These are phyloP conservation scores for Samia ricini DNA, from an alignment of 1,140 invertebrate species.

Conservation along the genomic window DNA sequence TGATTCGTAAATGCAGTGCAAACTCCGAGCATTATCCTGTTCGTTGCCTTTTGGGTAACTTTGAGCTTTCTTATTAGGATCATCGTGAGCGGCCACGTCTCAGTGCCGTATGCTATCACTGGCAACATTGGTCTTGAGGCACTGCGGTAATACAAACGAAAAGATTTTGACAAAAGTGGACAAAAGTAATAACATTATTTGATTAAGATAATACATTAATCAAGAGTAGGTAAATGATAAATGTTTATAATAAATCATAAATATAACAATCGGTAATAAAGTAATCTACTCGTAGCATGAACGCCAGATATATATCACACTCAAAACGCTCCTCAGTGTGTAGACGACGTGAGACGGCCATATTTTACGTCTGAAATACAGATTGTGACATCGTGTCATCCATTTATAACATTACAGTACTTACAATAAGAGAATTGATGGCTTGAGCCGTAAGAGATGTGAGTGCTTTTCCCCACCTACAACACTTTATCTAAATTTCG, in stretches of 20 bases:
- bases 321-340: background rate
- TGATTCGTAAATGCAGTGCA: too few relatives aligned
- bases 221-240: background rate
- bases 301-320: background rate
- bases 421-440: conserved; percentile 8
- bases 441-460: background rate
- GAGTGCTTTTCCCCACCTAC: conserved; percentile 1
- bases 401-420: conserved; percentile 10
- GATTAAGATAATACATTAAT: background rate
- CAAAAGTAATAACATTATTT: background rate
- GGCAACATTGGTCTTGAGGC: too few relatives aligned
- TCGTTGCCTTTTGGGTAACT: too few relatives aligned
- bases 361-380: conserved; percentile 9
- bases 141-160: too few relatives aligned
- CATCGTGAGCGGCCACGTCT: too few relatives aligned
- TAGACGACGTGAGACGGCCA: conserved; percentile 3
- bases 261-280: background rate
- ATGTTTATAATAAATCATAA: background rate
- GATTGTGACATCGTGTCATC: background rate
- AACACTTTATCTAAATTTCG: conserved; percentile 7
- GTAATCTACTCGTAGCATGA: background rate
- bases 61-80: too few relatives aligned
- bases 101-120: too few relatives aligned
- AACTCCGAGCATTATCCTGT: too few relatives aligned
- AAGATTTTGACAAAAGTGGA: too few relatives aligned